phyloP scores from a whole-genome alignment of 2,113 vertebrate genomes.

The Gavialis gangeticus region DNA sequence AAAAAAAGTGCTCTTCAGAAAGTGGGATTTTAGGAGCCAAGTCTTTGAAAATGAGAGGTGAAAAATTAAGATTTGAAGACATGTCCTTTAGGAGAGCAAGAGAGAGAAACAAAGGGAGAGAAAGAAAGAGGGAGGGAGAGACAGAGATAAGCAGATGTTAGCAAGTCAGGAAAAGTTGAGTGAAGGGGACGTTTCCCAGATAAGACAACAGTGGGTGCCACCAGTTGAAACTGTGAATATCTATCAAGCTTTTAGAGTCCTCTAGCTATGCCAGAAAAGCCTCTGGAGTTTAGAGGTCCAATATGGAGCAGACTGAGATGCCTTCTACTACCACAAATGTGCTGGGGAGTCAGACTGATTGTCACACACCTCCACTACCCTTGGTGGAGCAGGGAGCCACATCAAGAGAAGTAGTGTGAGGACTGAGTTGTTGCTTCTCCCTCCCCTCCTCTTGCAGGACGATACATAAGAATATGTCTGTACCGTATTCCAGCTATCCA shows the following conservation, averaged over 20 bases:
- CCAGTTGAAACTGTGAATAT: background rate
- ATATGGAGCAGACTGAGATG: background rate
- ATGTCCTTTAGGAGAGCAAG: background rate
- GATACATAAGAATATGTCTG: background rate
- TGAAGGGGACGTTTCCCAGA: background rate
- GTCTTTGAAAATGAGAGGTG: background rate
- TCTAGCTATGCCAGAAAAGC: background rate
- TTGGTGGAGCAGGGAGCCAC: background rate
- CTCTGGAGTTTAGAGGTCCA: background rate
- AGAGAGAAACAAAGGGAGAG: too few species aligned
- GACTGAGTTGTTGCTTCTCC: background rate
- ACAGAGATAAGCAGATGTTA: background rate
- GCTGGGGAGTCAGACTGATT: background rate
- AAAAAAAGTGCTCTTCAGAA: background rate
- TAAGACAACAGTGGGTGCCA: background rate
- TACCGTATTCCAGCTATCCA: background rate
- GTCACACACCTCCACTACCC: background rate
- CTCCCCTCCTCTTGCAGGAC: background rate
- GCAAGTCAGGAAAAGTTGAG: background rate
- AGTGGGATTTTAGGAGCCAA: background rate
- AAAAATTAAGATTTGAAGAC: background rate
- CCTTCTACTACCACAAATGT: background rate
- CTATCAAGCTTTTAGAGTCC: background rate
- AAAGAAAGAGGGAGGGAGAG: background rate
- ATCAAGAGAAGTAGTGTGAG: background rate